Evolutionary conservation across 2,888 invertebrate genomes (phyloP).

Genomic region (Phymatocera aterrima): DNA sequence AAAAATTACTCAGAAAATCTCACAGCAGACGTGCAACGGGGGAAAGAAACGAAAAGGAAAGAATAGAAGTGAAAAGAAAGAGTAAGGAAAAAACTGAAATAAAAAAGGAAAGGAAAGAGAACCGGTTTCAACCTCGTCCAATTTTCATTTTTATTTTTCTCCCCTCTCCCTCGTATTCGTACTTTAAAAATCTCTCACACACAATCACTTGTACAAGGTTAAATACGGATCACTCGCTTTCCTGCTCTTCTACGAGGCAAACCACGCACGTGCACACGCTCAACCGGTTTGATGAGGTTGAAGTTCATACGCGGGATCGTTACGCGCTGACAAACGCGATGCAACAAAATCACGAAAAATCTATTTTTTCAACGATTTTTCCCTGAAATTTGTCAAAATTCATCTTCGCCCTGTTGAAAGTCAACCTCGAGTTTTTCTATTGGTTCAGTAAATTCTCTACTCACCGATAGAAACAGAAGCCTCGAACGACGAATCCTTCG

Average conservation of each 20-base stretch:
- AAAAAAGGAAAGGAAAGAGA: neutral
- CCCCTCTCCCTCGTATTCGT: neutral
- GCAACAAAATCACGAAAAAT: too few relatives aligned
- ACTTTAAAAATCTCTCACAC: neutral
- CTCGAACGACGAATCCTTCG: too few relatives aligned
- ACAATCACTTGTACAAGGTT: constrained; percentile 21
- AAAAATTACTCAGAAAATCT: constrained; percentile 32
- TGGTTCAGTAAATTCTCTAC: too few relatives aligned
- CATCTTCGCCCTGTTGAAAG: too few relatives aligned
- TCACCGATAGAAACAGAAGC: too few relatives aligned
- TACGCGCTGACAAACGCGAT: too few relatives aligned
- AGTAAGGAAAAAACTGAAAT: neutral
- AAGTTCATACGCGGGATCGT: too few relatives aligned
- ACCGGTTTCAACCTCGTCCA: constrained; percentile 41
- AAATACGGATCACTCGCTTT: constrained; percentile 8
- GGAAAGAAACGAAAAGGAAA: neutral
- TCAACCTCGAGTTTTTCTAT: too few relatives aligned
- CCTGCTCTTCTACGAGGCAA: neutral
- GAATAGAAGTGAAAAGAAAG: neutral
- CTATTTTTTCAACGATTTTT: too few relatives aligned
- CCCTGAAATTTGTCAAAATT: too few relatives aligned
- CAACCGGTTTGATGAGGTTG: too few relatives aligned
- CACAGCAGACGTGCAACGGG: neutral
- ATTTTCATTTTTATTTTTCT: neutral
- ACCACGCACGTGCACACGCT: neutral